Percentiles rank a stretch among this genome's conserved stretches.
These are phyloP conservation scores for Ahaetulla prasina DNA, from an alignment of 2,113 vertebrate species.

Conservation along the genomic window DNA sequence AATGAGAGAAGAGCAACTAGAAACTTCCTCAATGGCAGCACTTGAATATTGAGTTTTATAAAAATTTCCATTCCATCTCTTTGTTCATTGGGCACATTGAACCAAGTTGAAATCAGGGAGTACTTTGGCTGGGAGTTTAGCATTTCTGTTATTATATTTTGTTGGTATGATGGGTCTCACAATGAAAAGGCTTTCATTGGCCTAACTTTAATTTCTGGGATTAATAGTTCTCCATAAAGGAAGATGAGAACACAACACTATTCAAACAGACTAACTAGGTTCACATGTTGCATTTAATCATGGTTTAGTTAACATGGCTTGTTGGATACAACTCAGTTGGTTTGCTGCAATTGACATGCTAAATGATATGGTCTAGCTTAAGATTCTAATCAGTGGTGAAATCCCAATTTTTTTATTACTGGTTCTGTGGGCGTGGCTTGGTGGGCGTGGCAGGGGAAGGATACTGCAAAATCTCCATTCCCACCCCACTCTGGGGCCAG, in stretches of 20 bases:
- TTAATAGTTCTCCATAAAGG: not conserved
- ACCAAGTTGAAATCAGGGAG: not conserved
- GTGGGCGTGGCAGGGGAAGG: no score
- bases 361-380: not conserved
- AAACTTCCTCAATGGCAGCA: not conserved
- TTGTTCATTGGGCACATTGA: no score
- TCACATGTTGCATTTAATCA: not conserved
- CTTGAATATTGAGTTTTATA: not conserved
- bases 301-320: not conserved
- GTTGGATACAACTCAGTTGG: not conserved
- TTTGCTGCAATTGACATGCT: not conserved
- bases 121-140: no score
- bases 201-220: not conserved
- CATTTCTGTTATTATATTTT: no score
- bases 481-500: no score
- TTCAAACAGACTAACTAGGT: not conserved
- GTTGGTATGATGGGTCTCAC: not conserved
- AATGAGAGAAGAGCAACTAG: not conserved
- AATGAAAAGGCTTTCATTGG: not conserved
- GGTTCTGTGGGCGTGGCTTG: no score
- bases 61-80: no score
- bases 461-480: no score
- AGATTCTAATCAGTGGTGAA: no score
- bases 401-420: no score
- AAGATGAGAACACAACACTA: not conserved